A percentile compares a stretch with the other conserved stretches of the same genome.
phyloP scores from a whole-genome alignment of 2,113 vertebrate species.

The Oxygymnocypris stewartii region DNA sequence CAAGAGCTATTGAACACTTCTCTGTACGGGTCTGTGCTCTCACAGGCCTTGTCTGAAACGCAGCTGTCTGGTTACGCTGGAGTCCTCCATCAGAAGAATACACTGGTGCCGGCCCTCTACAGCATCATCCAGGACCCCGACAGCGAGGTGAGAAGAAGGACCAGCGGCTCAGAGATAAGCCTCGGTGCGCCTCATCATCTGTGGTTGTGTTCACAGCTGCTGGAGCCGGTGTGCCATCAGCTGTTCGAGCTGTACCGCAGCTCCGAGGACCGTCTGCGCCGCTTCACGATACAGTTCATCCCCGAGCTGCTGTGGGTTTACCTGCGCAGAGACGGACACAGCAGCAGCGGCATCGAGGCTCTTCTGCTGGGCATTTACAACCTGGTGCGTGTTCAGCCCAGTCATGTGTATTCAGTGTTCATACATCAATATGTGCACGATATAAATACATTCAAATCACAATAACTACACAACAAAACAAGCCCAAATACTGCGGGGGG shows the following conservation, averaged over 20 bases:
- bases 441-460: too few species aligned
- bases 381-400: constrained; percentile 79
- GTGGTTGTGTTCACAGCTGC: constrained; percentile 74
- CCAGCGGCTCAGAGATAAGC: too few species aligned
- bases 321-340: constrained; percentile 90
- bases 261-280: constrained; percentile 88
- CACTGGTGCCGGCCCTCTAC: constrained; percentile 92
- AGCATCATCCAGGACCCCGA: constrained; percentile 92
- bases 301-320: constrained; percentile 97
- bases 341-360: constrained; percentile 96
- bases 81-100: constrained; percentile 90
- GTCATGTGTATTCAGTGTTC: too few species aligned
- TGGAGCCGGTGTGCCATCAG: constrained; percentile 98
- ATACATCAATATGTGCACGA: too few species aligned
- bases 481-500: too few species aligned
- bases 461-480: too few species aligned
- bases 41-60: constrained; percentile 90
- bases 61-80: constrained; percentile 90
- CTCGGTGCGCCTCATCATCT: not conserved
- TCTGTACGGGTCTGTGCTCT: not conserved
- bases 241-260: constrained; percentile 96
- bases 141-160: constrained; percentile 83
- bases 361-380: constrained; percentile 96
- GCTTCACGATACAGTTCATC: constrained; percentile 95
- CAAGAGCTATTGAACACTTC: not conserved